phyloP scores from a whole-genome alignment of 2,113 vertebrate species.

The Passer montanus region DNA sequence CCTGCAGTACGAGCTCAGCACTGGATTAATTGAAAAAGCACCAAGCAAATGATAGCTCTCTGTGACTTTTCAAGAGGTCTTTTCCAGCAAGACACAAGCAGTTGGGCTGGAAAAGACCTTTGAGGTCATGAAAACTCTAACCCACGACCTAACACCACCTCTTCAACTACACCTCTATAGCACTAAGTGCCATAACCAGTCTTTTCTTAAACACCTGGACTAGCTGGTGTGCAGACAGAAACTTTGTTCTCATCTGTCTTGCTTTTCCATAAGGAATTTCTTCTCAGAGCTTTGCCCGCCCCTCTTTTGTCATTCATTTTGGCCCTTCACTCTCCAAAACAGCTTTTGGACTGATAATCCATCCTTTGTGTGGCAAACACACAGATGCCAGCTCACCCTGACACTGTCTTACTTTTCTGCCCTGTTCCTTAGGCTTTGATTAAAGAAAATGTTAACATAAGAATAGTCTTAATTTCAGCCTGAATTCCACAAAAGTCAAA shows the following conservation, averaged over 20 bases:
- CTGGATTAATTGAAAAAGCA: background rate
- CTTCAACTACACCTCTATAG: background rate
- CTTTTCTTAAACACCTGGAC: background rate
- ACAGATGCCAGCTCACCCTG: background rate
- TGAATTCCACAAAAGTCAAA: background rate
- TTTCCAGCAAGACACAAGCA: background rate
- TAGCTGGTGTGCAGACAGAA: background rate
- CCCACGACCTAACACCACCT: background rate
- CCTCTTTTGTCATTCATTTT: background rate
- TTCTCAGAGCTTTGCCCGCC: background rate
- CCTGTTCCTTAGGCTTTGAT: background rate
- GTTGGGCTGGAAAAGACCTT: background rate
- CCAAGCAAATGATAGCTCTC: background rate
- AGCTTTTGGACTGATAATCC: background rate
- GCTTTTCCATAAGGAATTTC: background rate
- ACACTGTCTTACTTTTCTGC: background rate
- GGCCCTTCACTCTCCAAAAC: background rate
- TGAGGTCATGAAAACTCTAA: background rate
- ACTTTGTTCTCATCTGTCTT: background rate
- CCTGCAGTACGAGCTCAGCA: background rate
- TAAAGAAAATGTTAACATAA: background rate
- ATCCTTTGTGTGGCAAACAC: background rate
- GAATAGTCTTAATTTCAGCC: background rate
- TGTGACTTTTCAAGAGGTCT: background rate
- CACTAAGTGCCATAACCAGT: background rate